Evolutionary conservation across 2,113 vertebrate species (phyloP).

Genomic region (Paracanthobrama guichenoti): DNA sequence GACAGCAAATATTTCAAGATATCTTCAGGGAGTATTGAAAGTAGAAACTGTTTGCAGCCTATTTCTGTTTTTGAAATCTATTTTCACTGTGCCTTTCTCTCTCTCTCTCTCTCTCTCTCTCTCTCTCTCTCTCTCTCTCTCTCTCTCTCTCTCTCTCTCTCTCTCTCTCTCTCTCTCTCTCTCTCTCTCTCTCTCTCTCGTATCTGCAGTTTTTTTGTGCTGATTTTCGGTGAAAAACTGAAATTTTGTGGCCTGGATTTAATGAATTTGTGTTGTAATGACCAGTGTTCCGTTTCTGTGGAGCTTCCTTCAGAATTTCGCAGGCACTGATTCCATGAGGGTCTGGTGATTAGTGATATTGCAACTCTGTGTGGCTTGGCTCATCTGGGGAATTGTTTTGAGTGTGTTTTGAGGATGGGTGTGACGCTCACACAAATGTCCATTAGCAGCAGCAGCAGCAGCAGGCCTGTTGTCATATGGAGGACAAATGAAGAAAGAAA

Average conservation of each 20-base stretch:
- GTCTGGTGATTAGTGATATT: slow-evolving; percentile 14
- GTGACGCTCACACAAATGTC: slow-evolving; percentile 68
- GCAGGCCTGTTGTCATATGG: slow-evolving; percentile 45
- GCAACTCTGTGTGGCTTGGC: neutral
- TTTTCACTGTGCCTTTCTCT: neutral
- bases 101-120: too few species aligned
- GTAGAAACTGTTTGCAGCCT: neutral
- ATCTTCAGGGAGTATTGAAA: slow-evolving; percentile 22
- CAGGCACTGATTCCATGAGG: neutral
- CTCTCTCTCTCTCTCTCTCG: neutral
- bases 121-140: neutral
- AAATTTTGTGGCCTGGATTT: neutral
- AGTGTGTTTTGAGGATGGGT: slow-evolving; percentile 52
- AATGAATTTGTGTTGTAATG: neutral
- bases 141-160: too few species aligned
- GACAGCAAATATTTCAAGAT: slow-evolving; percentile 7
- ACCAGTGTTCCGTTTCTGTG: neutral
- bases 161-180: too few species aligned
- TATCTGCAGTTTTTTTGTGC: neutral
- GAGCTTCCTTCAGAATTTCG: neutral
- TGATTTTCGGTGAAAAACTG: neutral
- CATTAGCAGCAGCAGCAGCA: slow-evolving; percentile 70
- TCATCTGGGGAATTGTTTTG: slow-evolving; percentile 57
- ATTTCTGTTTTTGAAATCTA: neutral
- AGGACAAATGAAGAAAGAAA: neutral